These are phyloP conservation scores for Nymphicus hollandicus DNA, from an alignment of 2,113 vertebrate species.

Conservation along the genomic window DNA sequence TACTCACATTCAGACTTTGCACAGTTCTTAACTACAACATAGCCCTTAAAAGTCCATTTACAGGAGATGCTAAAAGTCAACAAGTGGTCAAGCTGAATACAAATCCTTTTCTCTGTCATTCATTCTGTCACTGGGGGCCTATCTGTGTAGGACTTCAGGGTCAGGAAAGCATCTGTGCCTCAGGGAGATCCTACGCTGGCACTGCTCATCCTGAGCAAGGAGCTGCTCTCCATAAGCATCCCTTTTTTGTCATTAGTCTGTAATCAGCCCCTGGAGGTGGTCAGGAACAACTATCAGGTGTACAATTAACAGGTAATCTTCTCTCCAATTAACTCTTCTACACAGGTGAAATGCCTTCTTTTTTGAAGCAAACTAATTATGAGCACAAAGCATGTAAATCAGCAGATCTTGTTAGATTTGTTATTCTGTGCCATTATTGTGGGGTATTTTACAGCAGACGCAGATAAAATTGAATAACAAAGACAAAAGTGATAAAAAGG, in stretches of 20 bases:
- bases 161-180: not conserved
- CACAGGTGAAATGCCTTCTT: not conserved
- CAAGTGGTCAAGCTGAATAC: not conserved
- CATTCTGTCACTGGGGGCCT: not conserved
- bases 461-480: not conserved
- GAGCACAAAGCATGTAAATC: not conserved
- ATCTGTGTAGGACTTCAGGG: not conserved
- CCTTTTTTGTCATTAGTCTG: not conserved
- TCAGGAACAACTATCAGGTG: not conserved
- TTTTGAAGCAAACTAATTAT: not conserved
- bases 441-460: not conserved
- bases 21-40: not conserved
- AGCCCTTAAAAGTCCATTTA: not conserved
- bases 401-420: not conserved
- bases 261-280: not conserved
- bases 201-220: not conserved
- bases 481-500: not conserved
- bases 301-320: not conserved
- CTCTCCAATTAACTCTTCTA: not conserved
- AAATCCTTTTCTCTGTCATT: not conserved
- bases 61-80: not conserved
- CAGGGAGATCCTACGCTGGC: not conserved
- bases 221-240: not conserved
- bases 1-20: not conserved
- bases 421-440: not conserved